Evolutionary conservation across 2,888 invertebrate species (phyloP), one percentile per base, ranked within the genome.

Genomic region (Chorisops tibialis): DNA sequence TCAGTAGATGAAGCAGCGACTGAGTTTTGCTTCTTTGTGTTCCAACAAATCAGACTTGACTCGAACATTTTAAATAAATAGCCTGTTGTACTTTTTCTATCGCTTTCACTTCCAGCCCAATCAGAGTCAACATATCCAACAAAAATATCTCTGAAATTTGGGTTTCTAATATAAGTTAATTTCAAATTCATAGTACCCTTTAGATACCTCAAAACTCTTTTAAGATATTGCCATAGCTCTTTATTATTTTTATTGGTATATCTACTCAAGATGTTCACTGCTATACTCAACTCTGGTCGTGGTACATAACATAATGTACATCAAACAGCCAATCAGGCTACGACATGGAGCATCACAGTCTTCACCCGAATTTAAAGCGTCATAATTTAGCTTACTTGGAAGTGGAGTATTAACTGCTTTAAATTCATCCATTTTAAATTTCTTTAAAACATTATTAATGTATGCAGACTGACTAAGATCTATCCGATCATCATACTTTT

Each of bases 381-480:
- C 49, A 63, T 69, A 69, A 60, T 70, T 62, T 63, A 70, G 47
- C 65, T 70, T 68, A 49, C 59, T 63, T 51, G 64, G 58, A 21
- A 70, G 61, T 35, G 71, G 70, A 21, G 69, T 69, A 65, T 51
- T 61, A 21, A 21, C 63, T 19, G 66, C 3, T n/a, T 68, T 68
- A 61, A 67, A 69, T 51, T 68, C 60, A 56, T 16, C 14, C 70
- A 70, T 71, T 62, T 69, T 65, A 67, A 67, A 70, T 66, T 68
- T 70, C 19, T 54, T 58, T 62, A 70, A 66, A 14, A 71, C 58
- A 22, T 38, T 62, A 61, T 69, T 66, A 16, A 68, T 63, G 41
- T 67, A 68, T 52, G 41, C 21, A 58, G 45, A 64, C 38, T 69
- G 65, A 43, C 65, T 64, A 16, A 65, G 16, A 22, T 61, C 38